Evolutionary conservation across 2,888 invertebrate species (phyloP).

Genomic region (Carpatolechia fugitivella): DNA sequence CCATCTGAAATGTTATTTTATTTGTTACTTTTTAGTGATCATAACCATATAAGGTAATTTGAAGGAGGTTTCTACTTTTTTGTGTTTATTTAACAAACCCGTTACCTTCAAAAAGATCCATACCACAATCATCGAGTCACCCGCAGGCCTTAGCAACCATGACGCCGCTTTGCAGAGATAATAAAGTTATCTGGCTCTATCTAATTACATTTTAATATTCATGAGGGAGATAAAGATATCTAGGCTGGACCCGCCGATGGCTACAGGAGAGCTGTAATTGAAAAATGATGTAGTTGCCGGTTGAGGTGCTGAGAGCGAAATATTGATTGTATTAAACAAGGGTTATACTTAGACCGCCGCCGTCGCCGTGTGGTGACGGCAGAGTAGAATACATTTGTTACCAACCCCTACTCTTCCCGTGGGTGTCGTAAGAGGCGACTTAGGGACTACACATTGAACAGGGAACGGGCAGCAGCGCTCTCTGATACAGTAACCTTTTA

Average conservation of each 20-base stretch:
- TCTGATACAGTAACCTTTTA: too few species aligned
- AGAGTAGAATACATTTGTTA: too few species aligned
- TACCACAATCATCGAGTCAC: constrained; percentile 18
- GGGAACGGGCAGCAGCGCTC: too few species aligned
- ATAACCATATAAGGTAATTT: too few species aligned
- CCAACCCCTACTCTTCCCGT: too few species aligned
- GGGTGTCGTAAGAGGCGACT: too few species aligned
- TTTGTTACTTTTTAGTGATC: too few species aligned
- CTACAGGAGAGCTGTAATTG: neutral
- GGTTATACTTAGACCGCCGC: too few species aligned
- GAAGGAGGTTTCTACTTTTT: too few species aligned
- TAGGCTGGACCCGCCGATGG: neutral
- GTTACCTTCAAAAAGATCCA: constrained; percentile 17
- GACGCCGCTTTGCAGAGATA: neutral
- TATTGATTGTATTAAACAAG: neutral
- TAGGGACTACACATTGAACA: too few species aligned
- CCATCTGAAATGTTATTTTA: too few species aligned
- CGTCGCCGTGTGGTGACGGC: too few species aligned
- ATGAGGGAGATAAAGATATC: constrained; percentile 6
- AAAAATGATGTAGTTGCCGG: neutral
- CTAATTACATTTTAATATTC: constrained; percentile 7
- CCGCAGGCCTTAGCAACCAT: neutral
- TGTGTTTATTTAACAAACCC: neutral
- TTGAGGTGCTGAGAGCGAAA: neutral
- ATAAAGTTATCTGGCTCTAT: constrained; percentile 11